phyloP scores from a whole-genome alignment of 1,140 invertebrate genomes.

The Calliopsis andreniformis region DNA sequence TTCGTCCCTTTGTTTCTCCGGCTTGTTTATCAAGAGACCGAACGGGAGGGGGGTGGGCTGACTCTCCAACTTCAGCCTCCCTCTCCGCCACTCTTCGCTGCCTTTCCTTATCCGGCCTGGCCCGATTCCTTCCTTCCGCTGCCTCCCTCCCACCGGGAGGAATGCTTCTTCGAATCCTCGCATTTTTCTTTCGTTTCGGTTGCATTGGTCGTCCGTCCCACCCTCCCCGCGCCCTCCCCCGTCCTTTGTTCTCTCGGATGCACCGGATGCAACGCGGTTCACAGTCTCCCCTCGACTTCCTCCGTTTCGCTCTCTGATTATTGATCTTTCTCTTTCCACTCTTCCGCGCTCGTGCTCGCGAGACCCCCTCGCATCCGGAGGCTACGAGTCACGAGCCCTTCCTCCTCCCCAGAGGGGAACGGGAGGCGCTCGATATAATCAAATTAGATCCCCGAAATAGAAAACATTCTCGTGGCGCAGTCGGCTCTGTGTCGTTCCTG shows the following conservation, averaged over 20 bases:
- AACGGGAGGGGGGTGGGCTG: not conserved
- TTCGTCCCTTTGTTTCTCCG: constrained; percentile 41
- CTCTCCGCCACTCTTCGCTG: not conserved
- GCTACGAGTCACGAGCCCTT: not conserved
- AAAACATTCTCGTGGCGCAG: constrained; percentile 8
- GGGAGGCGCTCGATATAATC: constrained; percentile 34
- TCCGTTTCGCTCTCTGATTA: constrained; percentile 15
- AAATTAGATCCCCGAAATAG: constrained; percentile 48
- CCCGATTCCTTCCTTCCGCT: not conserved
- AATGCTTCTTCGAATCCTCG: constrained; percentile 42
- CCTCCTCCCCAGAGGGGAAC: no score
- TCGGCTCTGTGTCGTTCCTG: not conserved
- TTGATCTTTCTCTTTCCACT: constrained; percentile 23
- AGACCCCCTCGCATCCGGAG: not conserved
- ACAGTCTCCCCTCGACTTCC: constrained; percentile 14
- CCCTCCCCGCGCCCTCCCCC: not conserved
- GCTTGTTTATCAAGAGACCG: constrained; percentile 51
- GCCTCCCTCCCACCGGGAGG: not conserved
- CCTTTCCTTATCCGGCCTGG: not conserved
- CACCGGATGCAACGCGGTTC: constrained; percentile 33
- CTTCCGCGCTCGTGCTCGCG: not conserved
- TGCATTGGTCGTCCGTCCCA: constrained; percentile 9
- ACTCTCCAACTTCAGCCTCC: constrained; percentile 27
- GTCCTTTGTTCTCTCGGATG: constrained; percentile 25
- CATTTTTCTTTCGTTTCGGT: constrained; percentile 44